These are phyloP conservation scores for Lynx canadensis DNA, from an alignment of 2,113 vertebrate species.

Conservation along the genomic window DNA sequence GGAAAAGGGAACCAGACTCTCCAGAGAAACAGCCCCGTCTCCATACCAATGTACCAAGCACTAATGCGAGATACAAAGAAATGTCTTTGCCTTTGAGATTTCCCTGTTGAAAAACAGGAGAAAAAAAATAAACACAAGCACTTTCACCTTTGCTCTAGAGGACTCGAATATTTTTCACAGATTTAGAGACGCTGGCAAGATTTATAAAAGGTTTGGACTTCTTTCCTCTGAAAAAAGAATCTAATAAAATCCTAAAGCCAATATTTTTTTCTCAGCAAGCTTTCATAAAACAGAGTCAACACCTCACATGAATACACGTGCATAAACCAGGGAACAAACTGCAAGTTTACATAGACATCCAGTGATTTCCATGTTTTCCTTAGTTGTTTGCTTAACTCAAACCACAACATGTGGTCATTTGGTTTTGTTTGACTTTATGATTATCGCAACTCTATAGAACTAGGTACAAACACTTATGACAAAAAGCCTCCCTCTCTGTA, in stretches of 20 bases:
- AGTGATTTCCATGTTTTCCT: slow-evolving; percentile 46
- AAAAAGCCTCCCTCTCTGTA: background rate
- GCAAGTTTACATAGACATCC: slow-evolving; percentile 49
- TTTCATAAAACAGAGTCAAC: slow-evolving; percentile 60
- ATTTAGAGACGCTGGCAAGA: slow-evolving; percentile 22
- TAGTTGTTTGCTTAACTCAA: slow-evolving; percentile 58
- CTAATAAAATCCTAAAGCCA: slow-evolving; percentile 64
- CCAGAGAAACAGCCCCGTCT: background rate
- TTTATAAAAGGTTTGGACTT: slow-evolving; percentile 51
- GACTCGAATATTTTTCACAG: slow-evolving; percentile 57
- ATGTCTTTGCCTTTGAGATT: slow-evolving; percentile 44
- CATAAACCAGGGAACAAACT: slow-evolving; percentile 37
- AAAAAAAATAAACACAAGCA: background rate
- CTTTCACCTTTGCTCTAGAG: slow-evolving; percentile 48
- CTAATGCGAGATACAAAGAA: background rate
- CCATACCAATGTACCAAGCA: background rate
- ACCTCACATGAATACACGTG: background rate
- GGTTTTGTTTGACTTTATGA: slow-evolving; percentile 54
- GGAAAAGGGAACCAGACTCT: background rate
- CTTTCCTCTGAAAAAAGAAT: slow-evolving; percentile 39
- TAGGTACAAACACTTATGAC: background rate
- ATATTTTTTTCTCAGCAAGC: slow-evolving; percentile 11
- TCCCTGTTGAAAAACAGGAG: slow-evolving; percentile 3
- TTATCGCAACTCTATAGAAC: slow-evolving; percentile 14
- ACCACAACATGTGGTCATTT: slow-evolving; percentile 38